Conservation (phyloP, 2,888 invertebrate genomes). For the Cheilosia variabilis region DNA sequence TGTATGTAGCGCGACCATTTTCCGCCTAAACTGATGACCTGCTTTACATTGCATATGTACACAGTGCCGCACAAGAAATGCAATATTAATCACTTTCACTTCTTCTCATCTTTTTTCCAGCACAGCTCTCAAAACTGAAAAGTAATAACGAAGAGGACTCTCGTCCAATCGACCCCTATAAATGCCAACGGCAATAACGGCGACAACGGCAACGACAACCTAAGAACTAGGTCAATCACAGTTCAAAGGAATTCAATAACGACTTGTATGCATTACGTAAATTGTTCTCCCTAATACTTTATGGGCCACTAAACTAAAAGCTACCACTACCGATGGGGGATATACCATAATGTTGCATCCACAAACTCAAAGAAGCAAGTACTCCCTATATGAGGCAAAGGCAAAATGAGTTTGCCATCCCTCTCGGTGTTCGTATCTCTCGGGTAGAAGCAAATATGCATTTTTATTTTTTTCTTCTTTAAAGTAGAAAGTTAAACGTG, state of each 20-base stretch:
- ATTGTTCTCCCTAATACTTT: conserved; percentile 58
- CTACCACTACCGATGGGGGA: conserved; percentile 9
- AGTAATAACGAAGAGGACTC: conserved; percentile 45
- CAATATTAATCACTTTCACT: conserved; percentile 57
- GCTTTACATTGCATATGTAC: neutral
- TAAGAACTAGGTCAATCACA: conserved; percentile 73
- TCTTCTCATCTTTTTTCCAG: conserved; percentile 12
- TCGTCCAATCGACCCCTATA: conserved; percentile 34
- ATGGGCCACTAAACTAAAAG: conserved; percentile 68
- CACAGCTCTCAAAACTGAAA: conserved; percentile 21
- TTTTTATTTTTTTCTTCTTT: conserved; percentile 14
- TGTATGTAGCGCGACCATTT: conserved; percentile 21
- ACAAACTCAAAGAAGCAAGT: conserved; percentile 36
- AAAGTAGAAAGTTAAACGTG: conserved; percentile 60
- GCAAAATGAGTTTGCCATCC: conserved; percentile 18
- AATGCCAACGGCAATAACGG: neutral
- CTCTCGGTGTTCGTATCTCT: neutral
- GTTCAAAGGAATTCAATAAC: conserved; percentile 75
- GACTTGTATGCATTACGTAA: conserved; percentile 65
- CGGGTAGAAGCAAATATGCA: conserved; percentile 40
- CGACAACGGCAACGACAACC: conserved; percentile 27
- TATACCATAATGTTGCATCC: conserved; percentile 8
- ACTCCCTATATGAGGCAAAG: neutral
- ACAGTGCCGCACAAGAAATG: conserved; percentile 14
- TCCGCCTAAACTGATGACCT: conserved; percentile 29